Evolutionary conservation across 35 echinoderm and acorn worm genomes (phyloP).

Genomic region (Chiridota heheva): DNA sequence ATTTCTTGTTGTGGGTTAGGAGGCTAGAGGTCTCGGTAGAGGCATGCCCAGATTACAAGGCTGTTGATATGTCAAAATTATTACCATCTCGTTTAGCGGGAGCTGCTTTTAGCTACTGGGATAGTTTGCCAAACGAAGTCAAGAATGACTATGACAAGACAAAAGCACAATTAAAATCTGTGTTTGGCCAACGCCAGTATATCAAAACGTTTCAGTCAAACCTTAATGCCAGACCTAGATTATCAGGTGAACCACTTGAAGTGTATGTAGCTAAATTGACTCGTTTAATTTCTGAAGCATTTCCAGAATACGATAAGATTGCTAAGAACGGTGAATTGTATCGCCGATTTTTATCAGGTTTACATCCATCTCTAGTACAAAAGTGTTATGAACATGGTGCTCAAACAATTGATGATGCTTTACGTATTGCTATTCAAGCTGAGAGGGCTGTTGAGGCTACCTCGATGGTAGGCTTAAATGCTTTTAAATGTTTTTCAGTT

Average conservation of each 20-base stretch:
- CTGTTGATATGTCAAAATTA: conserved; percentile 23
- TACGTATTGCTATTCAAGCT: conserved; percentile 15
- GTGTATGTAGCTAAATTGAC: conserved; percentile 33
- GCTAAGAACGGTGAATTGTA: conserved; percentile 36
- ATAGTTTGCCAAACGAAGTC: neutral
- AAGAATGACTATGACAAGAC: no score
- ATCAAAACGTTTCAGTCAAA: neutral
- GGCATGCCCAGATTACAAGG: neutral
- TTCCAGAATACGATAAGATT: conserved; percentile 17
- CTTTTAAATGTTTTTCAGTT: no score
- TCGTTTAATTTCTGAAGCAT: conserved; percentile 1
- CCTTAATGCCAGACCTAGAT: conserved; percentile 30
- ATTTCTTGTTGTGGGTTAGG: no score
- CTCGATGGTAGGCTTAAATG: no score
- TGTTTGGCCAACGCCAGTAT: conserved; percentile 24
- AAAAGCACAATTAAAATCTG: conserved; percentile 12
- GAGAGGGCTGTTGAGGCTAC: conserved; percentile 15
- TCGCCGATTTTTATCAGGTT: conserved; percentile 46
- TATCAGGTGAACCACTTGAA: conserved; percentile 34
- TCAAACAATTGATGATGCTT: neutral
- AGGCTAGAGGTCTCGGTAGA: conserved; percentile 2
- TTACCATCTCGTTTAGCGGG: conserved; percentile 21
- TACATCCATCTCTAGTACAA: neutral
- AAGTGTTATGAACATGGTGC: conserved; percentile 74
- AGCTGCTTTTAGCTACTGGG: conserved; percentile 49